Conservation (phyloP, 2,888 invertebrate species). For the Drosophila tanythrix region DNA sequence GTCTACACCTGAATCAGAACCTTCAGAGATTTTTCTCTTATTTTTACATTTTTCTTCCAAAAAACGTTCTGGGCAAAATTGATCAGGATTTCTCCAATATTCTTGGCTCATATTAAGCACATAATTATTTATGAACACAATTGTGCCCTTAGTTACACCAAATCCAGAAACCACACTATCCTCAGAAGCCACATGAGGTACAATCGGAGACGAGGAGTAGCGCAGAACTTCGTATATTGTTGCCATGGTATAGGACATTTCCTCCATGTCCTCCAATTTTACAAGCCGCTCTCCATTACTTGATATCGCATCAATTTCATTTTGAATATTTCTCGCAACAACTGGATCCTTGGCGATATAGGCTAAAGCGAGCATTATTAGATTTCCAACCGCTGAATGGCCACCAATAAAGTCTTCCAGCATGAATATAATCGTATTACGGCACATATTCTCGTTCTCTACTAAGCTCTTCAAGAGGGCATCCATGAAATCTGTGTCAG, state of each 20-base stretch:
- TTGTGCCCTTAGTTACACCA: constrained; percentile 90
- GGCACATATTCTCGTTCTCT: constrained; percentile 87
- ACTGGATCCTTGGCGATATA: constrained; percentile 89
- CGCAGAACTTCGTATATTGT: constrained; percentile 92
- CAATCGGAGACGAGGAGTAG: constrained; percentile 93
- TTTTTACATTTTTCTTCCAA: constrained; percentile 84
- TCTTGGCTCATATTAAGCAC: constrained; percentile 91
- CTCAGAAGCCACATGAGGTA: constrained; percentile 94
- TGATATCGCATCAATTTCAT: constrained; percentile 89
- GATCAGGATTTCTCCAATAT: constrained; percentile 90
- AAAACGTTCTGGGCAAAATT: constrained; percentile 92
- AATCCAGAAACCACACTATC: constrained; percentile 90
- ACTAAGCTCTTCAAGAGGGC: constrained; percentile 90
- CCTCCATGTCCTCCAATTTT: constrained; percentile 88
- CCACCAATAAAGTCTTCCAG: constrained; percentile 95
- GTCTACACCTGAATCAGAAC: constrained; percentile 86
- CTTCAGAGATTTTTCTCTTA: constrained; percentile 83
- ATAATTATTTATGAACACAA: constrained; percentile 94
- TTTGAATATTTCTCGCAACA: constrained; percentile 88
- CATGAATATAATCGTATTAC: constrained; percentile 92
- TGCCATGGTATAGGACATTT: constrained; percentile 92
- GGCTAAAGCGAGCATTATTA: constrained; percentile 91
- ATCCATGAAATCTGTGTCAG: constrained; percentile 92
- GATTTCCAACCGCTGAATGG: constrained; percentile 94
- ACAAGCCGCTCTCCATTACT: constrained; percentile 86